Percentiles rank a stretch among this genome's conserved stretches.
phyloP scores from a whole-genome alignment of 2,888 invertebrate species.

The Helleia helle region DNA sequence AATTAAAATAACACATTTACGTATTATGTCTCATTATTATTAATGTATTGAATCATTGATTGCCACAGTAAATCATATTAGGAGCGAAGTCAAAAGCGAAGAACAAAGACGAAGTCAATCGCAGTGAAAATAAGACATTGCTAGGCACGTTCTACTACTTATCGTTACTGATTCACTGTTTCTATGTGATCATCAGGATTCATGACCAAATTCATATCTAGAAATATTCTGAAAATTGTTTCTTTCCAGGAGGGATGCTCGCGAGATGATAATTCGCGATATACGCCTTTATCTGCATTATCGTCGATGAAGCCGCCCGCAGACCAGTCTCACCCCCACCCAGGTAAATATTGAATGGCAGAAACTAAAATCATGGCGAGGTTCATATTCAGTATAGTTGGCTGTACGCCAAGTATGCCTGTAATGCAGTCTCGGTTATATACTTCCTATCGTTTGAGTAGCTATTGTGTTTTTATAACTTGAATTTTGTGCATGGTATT shows the following conservation, averaged over 20 bases:
- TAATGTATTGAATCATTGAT: no score
- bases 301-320: slow-evolving; percentile 91
- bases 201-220: no score
- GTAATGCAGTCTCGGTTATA: slow-evolving; percentile 1
- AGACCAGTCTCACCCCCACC: slow-evolving; percentile 71
- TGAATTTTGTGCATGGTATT: no score
- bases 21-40: no score
- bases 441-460: slow-evolving; percentile 1
- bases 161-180: no score
- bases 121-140: no score
- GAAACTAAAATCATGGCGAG: neutral
- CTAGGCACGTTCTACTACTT: no score
- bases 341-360: slow-evolving; percentile 48
- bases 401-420: neutral
- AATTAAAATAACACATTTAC: no score
- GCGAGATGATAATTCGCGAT: slow-evolving; percentile 70
- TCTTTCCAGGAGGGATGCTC: slow-evolving; percentile 53
- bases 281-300: slow-evolving; percentile 87
- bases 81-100: no score
- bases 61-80: no score
- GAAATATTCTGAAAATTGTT: slow-evolving; percentile 10
- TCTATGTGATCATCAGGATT: no score
- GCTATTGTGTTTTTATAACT: slow-evolving; percentile 4
- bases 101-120: no score
- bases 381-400: slow-evolving; percentile 1